Percentiles rank a stretch among this genome's conserved stretches.
phyloP scores from a whole-genome alignment of 1,140 invertebrate species.

The Zaprionus davidi region DNA sequence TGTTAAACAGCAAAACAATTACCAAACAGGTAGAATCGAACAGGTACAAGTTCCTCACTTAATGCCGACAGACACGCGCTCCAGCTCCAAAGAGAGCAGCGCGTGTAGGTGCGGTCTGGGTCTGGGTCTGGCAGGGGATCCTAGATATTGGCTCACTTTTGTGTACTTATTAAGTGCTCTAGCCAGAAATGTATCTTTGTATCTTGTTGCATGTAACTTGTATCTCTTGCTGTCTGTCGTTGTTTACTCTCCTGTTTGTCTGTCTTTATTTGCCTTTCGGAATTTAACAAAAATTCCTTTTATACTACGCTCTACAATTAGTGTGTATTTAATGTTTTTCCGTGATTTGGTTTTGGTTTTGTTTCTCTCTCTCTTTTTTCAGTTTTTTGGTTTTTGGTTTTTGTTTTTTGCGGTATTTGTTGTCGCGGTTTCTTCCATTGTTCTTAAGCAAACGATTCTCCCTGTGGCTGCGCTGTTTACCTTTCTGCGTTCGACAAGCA shows the following conservation, averaged over 20 bases:
- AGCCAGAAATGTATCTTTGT: conserved; percentile 51
- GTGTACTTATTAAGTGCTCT: conserved; percentile 47
- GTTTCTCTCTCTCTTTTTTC: conserved; percentile 35
- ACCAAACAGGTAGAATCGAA: conserved; percentile 63
- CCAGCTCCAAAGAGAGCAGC: conserved; percentile 33
- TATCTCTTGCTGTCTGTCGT: conserved; percentile 48
- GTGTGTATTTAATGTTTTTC: conserved; percentile 56
- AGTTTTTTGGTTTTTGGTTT: conserved; percentile 33
- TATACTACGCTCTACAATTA: conserved; percentile 62
- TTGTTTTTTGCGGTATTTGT: conserved; percentile 70
- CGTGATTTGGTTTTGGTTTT: conserved; percentile 34
- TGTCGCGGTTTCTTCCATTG: conserved; percentile 66
- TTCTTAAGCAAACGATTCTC: conserved; percentile 60
- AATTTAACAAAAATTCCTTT: conserved; percentile 79
- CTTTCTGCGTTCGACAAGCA: conserved; percentile 50
- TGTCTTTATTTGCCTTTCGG: conserved; percentile 60
- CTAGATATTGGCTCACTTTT: conserved; percentile 46
- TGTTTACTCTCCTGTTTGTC: conserved; percentile 61
- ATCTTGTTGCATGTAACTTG: conserved; percentile 51
- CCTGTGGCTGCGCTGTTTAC: conserved; percentile 49
- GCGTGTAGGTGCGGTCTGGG: conserved; percentile 39
- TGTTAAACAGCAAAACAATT: conserved; percentile 68
- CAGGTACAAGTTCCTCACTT: conserved; percentile 51
- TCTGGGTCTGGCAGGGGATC: conserved; percentile 24
- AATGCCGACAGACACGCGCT: conserved; percentile 66